Conservation (phyloP, 92 coral and sea anemone genomes). For the Palythoa heliodiscus region DNA sequence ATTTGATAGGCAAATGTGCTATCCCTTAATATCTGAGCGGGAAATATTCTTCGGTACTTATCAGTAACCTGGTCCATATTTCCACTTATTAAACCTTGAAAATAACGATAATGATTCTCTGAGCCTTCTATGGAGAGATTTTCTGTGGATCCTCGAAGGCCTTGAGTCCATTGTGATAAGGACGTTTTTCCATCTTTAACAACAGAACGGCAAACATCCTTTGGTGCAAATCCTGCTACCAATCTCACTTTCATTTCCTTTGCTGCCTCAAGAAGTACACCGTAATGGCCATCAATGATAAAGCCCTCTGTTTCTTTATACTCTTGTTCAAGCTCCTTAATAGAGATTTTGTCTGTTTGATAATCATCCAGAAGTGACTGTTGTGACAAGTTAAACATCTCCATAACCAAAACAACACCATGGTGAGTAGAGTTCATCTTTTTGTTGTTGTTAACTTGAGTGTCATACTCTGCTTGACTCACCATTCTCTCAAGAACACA, state of each 20-base stretch:
- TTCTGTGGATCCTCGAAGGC: slow-evolving; percentile 57
- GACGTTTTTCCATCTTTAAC: slow-evolving; percentile 62
- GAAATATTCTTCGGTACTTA: slow-evolving; percentile 81
- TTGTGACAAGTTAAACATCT: slow-evolving; percentile 82
- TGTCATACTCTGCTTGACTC: slow-evolving; percentile 51
- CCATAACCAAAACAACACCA: slow-evolving; percentile 59
- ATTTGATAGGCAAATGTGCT: slow-evolving; percentile 75
- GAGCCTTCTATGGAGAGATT: slow-evolving; percentile 74
- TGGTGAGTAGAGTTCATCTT: slow-evolving; percentile 13
- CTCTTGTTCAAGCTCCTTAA: slow-evolving; percentile 59
- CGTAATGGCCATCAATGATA: slow-evolving; percentile 63
- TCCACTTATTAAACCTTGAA: slow-evolving; percentile 83
- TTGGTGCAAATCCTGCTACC: slow-evolving; percentile 77
- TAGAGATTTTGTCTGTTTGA: slow-evolving; percentile 60
- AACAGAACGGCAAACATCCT: slow-evolving; percentile 58
- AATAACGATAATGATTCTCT: slow-evolving; percentile 73
- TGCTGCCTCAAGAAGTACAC: slow-evolving; percentile 66
- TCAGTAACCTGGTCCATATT: slow-evolving; percentile 58
- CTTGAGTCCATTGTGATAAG: slow-evolving; percentile 49
- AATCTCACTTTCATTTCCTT: slow-evolving; percentile 66
- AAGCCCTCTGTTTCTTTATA: slow-evolving; percentile 79
- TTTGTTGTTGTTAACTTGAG: not conserved
- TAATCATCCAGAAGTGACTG: slow-evolving; percentile 74
- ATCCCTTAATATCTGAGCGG: slow-evolving; percentile 72
- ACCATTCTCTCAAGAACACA: slow-evolving; percentile 85